These are phyloP conservation scores for Pantherophis alleghaniensis DNA, from an alignment of 2,797 vertebrate genomes.

Conservation along the genomic window DNA sequence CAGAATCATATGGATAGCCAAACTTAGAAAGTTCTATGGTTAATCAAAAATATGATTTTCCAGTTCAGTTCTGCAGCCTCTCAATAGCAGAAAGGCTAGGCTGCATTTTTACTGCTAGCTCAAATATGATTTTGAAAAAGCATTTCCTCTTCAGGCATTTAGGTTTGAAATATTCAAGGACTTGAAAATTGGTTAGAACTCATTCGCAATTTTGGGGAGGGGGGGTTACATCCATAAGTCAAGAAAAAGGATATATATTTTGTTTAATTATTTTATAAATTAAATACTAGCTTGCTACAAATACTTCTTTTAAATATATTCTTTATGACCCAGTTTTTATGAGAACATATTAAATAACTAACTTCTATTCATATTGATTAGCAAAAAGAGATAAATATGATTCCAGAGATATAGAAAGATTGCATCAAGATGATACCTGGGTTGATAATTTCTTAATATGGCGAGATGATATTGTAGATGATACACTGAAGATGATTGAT, in stretches of 20 bases:
- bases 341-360: constrained; percentile 15
- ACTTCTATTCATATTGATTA: constrained; percentile 61
- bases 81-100: not conserved
- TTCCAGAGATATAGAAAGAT: constrained; percentile 87
- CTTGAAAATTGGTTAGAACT: not conserved
- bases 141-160: not conserved
- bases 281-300: not conserved
- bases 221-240: not conserved
- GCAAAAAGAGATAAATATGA: constrained; percentile 90
- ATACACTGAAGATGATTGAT: constrained; percentile 95
- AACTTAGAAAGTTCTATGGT: not conserved
- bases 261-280: not conserved
- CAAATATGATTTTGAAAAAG: not conserved
- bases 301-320: not conserved
- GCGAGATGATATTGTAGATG: constrained; percentile 83
- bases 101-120: not conserved
- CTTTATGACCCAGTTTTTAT: not conserved
- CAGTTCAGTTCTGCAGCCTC: not conserved
- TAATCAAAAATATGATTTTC: not conserved
- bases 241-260: not conserved
- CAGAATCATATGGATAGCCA: not conserved
- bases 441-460: constrained; percentile 85
- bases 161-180: not conserved
- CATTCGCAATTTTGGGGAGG: not conserved
- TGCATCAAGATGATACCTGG: constrained; percentile 83